Evolutionary conservation across 2,113 vertebrate genomes (phyloP), one percentile per base, ranked within the genome.

Genomic region (Eubucco bourcierii): DNA sequence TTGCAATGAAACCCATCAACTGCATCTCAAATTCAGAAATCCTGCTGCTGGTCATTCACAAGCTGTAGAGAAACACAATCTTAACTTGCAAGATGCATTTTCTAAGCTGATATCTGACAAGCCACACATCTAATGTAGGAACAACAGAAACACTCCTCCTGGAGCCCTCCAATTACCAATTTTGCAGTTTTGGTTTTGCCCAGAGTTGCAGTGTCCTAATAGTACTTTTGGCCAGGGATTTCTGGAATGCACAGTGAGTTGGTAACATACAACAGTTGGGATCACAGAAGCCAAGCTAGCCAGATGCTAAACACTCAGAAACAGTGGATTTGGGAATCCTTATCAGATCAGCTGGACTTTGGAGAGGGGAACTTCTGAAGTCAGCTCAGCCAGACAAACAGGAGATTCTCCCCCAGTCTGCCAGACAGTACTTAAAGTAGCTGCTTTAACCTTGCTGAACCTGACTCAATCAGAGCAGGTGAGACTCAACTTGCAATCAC

Each of bases 371-470:
- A 37, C 1, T 2, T 52, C 50, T 89, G 80, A 90, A 91, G 55
- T 53, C 37, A 25, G 12, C 7, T 37, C 47, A 91, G 84, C 33
- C 88, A 94, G 91, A 81, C 28, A 91, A 73, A 88, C 6, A 14
- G 20, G 18, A 82, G 41, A 87, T 70, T 33, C 28, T 82, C 53
- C 16, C 52, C 46, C 12, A 55, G 34, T 15, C 64, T 63, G 52
- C 33, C 78, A 88, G 90, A 79, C 5, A 2, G n/a, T 14, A 28
- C 68, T 73, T 84, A 74, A 93, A 91, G 76, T 2, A 1, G 61
- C n/a, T 92, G 47, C 67, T 84, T 77, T 89, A 93, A 90, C 66
- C 81, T 53, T 73, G 81, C 70, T 60, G 67, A 95, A 88, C 70
- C 80, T 87, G 88, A 80, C 90, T 83, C 90, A 76, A 94, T 90